Evolutionary conservation across 2,797 vertebrate species (phyloP), one percentile per base, ranked within the genome.

Genomic region (Bradypodion ventrale): DNA sequence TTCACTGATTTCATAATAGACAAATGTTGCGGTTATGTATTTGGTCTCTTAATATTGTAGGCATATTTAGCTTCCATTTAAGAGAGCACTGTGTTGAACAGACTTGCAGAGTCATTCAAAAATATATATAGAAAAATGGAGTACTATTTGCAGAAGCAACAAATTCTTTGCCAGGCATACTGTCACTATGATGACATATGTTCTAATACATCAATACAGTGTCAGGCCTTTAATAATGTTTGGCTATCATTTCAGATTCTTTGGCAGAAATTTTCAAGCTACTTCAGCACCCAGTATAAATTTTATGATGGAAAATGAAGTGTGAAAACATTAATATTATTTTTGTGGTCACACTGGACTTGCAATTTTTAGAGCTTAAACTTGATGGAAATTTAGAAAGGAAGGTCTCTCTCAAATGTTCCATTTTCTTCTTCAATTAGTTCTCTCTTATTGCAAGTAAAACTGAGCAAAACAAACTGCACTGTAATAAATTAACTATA

Each of bases 101-200:
- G 82, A 84, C 83, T 80, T 76, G 49, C 4, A 78, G 32, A 88
- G 2, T 0, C 6, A 21, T 78, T n/a, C n/a, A n/a, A 32, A 82
- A 80, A 87, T n/a, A 75, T 4, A 0, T 5, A 12, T 42, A 66
- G 23, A 80, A 78, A 78, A 3, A 21, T 84, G 25, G 25, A 72
- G 72, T 81, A 70, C 4, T 7, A 79, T 65, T 65, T 78, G 16
- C n/a, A 1, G 0, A 1, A 29, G 0, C 52, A 75, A 77, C 68
- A 78, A 32, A 78, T 2, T 0, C 0, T 76, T 84, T 84, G 66
- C 4, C 62, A 72, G 77, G 2, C 1, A 42, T 83, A 16, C 2
- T 27, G 25, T 10, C 83, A 74, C 23, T 52, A 25, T 49, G 4
- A 25, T 66, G 78, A n/a, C 7, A 73, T 82, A 42, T 56, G 19